Conservation (phyloP, 92 coral and sea anemone genomes). For the Epizoanthus rinbou region DNA sequence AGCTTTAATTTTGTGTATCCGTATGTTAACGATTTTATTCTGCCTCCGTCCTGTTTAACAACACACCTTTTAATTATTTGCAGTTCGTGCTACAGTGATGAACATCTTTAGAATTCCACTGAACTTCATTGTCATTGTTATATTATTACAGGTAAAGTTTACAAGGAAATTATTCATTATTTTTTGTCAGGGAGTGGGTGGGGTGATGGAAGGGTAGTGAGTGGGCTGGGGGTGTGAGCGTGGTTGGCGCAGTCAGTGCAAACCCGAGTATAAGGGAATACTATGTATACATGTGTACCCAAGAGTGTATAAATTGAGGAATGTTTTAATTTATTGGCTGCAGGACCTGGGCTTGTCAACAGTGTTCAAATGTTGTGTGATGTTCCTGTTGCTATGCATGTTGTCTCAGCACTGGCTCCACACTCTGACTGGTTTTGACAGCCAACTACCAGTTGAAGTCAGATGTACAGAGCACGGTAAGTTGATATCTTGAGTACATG, state of each 20-base stretch:
- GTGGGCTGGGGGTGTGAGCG: no score
- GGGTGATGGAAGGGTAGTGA: no score
- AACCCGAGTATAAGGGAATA: not conserved
- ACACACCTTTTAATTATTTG: not conserved
- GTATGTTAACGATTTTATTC: not conserved
- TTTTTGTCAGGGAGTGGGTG: no score
- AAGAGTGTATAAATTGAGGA: not conserved
- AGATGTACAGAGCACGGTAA: slow-evolving; percentile 21
- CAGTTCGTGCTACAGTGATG: slow-evolving; percentile 98
- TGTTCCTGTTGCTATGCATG: slow-evolving; percentile 73
- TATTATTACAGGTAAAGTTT: slow-evolving; percentile 77
- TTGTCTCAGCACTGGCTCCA: slow-evolving; percentile 69
- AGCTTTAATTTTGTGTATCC: not conserved
- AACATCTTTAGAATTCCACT: slow-evolving; percentile 93
- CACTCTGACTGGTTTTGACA: slow-evolving; percentile 14
- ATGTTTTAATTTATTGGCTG: not conserved
- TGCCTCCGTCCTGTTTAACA: not conserved
- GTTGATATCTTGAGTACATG: no score
- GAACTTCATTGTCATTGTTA: slow-evolving; percentile 85
- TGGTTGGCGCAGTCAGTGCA: not conserved
- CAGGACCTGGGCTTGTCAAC: slow-evolving; percentile 73
- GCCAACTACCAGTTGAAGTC: slow-evolving; percentile 23
- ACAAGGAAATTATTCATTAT: not conserved
- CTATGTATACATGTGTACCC: no score
- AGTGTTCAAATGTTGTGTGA: slow-evolving; percentile 76